Evolutionary conservation across 2,113 vertebrate genomes (phyloP).

Genomic region (Carassius gibelio): DNA sequence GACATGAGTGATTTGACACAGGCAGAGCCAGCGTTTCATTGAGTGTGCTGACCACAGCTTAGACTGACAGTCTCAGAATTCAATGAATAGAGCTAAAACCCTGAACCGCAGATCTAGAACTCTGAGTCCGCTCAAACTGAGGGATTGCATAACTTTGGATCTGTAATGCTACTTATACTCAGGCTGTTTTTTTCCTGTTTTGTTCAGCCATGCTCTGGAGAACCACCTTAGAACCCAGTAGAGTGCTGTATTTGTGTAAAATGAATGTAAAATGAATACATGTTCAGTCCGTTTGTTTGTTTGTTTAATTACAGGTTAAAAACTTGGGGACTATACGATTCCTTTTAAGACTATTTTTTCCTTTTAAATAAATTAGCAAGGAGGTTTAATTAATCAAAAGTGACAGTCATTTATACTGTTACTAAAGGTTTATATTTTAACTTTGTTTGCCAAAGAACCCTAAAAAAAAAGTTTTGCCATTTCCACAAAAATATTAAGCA

Average conservation of each 20-base stretch:
- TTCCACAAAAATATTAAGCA: too few relatives aligned
- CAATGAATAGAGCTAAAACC: background rate
- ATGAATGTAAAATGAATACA: background rate
- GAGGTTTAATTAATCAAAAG: too few relatives aligned
- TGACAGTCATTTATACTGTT: too few relatives aligned
- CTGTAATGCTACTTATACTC: background rate
- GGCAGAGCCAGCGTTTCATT: slow-evolving; percentile 9
- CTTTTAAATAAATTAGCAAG: too few relatives aligned
- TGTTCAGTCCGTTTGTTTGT: too few relatives aligned
- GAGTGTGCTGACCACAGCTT: slow-evolving; percentile 26
- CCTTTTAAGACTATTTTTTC: too few relatives aligned
- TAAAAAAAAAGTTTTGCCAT: too few relatives aligned
- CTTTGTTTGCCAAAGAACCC: too few relatives aligned
- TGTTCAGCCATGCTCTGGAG: background rate
- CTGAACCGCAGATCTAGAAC: background rate
- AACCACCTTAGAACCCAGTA: background rate
- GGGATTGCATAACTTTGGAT: background rate
- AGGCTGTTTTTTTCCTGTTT: background rate
- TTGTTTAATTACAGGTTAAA: too few relatives aligned
- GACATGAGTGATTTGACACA: slow-evolving; percentile 13
- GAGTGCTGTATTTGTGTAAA: background rate
- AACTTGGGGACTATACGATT: too few relatives aligned
- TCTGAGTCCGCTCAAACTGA: slow-evolving; percentile 29
- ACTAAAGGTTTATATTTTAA: too few relatives aligned
- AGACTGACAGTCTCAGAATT: background rate